phyloP scores from a whole-genome alignment of 2,888 invertebrate genomes.

The Cyaniris semiargus region DNA sequence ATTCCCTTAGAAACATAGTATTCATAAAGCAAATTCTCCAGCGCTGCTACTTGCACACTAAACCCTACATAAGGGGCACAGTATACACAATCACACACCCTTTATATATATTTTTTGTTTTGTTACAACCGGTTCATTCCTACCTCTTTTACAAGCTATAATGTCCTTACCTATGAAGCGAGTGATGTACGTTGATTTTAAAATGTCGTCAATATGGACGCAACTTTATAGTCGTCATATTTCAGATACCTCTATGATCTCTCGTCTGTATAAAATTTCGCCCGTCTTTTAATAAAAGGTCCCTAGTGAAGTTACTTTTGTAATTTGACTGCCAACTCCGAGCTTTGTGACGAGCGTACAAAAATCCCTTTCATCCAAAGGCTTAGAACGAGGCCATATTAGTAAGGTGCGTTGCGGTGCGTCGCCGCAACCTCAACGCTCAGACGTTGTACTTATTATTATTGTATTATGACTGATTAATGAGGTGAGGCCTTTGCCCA shows the following conservation, averaged over 20 bases:
- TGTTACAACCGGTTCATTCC: too few relatives aligned
- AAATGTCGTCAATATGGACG: too few relatives aligned
- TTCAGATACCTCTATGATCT: not conserved
- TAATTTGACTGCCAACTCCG: not conserved
- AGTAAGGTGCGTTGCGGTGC: not conserved
- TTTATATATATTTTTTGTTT: too few relatives aligned
- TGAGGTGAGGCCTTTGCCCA: too few relatives aligned
- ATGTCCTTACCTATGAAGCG: too few relatives aligned
- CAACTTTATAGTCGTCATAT: not conserved
- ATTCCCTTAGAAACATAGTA: not conserved
- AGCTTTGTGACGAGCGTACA: not conserved
- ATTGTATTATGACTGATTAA: too few relatives aligned
- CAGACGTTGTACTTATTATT: not conserved
- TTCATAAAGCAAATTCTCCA: too few relatives aligned
- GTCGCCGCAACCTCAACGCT: not conserved
- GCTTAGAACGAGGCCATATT: not conserved
- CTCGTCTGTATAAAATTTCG: not conserved
- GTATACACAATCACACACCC: too few relatives aligned
- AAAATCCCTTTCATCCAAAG: conserved; percentile 9
- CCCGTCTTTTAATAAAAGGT: conserved; percentile 4
- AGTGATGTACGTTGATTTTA: too few relatives aligned
- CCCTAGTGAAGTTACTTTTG: not conserved
- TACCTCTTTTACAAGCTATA: too few relatives aligned
- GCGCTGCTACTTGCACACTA: too few relatives aligned
- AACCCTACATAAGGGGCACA: too few relatives aligned